phyloP scores from a whole-genome alignment of 2,797 vertebrate genomes.

The Silurus lanzhouensis region DNA sequence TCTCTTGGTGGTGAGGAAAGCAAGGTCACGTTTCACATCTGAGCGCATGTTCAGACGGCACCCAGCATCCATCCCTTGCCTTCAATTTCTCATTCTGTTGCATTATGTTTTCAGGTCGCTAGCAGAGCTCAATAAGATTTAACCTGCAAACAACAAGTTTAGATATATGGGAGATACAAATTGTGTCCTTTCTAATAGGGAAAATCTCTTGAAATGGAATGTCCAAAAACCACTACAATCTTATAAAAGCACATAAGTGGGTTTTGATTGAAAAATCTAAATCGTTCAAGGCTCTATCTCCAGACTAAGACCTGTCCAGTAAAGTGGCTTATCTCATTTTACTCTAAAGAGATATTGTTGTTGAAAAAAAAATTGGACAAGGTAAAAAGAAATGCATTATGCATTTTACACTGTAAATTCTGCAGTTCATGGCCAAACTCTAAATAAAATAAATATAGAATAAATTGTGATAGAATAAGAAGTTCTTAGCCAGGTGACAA shows the following conservation, averaged over 20 bases:
- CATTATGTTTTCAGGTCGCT: background rate
- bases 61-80: background rate
- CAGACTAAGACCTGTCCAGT: background rate
- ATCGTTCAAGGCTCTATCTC: background rate
- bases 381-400: background rate
- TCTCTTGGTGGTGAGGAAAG: background rate
- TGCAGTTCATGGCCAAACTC: background rate
- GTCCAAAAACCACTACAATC: background rate
- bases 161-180: too few species aligned
- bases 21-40: background rate
- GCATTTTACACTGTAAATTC: background rate
- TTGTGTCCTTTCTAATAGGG: background rate
- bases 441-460: background rate
- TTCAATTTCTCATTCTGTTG: background rate
- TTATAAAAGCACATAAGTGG: background rate
- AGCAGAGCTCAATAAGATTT: background rate
- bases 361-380: background rate
- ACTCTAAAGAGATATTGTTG: background rate
- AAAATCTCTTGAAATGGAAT: background rate
- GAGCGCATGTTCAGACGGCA: background rate
- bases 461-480: background rate
- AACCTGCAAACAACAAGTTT: background rate
- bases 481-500: background rate
- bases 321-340: constrained; percentile 20
- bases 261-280: background rate